Evolutionary conservation across 2,888 invertebrate genomes (phyloP).

Genomic region (Drosophila macrothrix): DNA sequence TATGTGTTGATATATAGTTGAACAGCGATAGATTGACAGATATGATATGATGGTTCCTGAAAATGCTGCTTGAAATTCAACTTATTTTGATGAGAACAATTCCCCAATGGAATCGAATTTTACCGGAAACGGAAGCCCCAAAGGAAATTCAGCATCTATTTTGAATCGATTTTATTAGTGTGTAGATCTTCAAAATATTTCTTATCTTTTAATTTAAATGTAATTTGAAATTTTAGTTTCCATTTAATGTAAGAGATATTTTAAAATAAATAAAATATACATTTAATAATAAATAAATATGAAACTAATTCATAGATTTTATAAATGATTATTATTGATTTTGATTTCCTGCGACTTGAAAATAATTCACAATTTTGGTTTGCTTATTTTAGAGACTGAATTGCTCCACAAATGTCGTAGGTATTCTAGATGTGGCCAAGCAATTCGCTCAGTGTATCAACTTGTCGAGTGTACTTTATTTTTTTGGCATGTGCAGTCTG

Average conservation of each 20-base stretch:
- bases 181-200: neutral
- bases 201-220: neutral
- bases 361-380: neutral
- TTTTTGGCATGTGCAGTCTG: slow-evolving; percentile 53
- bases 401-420: too few relatives aligned
- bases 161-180: neutral
- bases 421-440: too few relatives aligned
- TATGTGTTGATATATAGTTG: neutral
- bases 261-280: neutral
- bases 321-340: neutral
- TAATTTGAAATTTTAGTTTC: neutral
- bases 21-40: neutral
- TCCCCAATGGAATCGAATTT: neutral
- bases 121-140: neutral
- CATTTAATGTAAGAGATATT: too few relatives aligned
- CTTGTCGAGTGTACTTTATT: slow-evolving; percentile 40
- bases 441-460: slow-evolving; percentile 40
- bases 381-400: too few relatives aligned
- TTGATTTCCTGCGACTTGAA: neutral
- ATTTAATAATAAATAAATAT: neutral
- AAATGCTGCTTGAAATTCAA: neutral
- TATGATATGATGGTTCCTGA: neutral
- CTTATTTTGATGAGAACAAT: neutral
- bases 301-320: neutral
- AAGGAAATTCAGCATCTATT: neutral